Conservation (phyloP, 2,113 vertebrate species). For the Vicugna pacos region DNA sequence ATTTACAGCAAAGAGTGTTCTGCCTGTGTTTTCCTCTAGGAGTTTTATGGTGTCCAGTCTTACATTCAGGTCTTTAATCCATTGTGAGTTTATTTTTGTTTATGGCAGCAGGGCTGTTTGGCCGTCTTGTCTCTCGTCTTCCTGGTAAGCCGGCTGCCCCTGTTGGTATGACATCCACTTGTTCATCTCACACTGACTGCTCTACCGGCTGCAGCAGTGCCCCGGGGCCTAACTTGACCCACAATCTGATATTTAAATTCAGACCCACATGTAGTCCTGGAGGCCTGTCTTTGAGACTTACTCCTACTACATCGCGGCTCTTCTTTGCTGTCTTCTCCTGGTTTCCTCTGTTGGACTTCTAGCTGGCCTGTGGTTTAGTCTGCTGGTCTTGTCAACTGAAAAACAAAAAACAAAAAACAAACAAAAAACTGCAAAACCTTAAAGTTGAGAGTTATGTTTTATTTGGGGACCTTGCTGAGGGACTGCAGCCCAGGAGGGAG, state of each 20-base stretch:
- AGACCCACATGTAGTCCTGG: not conserved
- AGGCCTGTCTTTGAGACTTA: not conserved
- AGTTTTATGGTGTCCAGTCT: not conserved
- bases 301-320: not conserved
- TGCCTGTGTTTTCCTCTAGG: not conserved
- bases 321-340: not conserved
- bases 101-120: not conserved
- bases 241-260: not conserved
- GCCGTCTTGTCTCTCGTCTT: not conserved
- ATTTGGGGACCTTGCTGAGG: not conserved
- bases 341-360: not conserved
- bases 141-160: not conserved
- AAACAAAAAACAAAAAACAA: not conserved
- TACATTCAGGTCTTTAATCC: not conserved
- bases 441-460: not conserved
- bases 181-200: not conserved
- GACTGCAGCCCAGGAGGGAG: not conserved
- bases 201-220: not conserved
- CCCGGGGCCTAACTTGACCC: not conserved
- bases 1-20: not conserved
- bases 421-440: not conserved
- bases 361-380: not conserved
- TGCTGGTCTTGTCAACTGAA: not conserved
- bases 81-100: not conserved
- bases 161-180: not conserved